These are phyloP conservation scores for Amblyteles armatorius DNA, from an alignment of 2,888 invertebrate species.

Conservation along the genomic window DNA sequence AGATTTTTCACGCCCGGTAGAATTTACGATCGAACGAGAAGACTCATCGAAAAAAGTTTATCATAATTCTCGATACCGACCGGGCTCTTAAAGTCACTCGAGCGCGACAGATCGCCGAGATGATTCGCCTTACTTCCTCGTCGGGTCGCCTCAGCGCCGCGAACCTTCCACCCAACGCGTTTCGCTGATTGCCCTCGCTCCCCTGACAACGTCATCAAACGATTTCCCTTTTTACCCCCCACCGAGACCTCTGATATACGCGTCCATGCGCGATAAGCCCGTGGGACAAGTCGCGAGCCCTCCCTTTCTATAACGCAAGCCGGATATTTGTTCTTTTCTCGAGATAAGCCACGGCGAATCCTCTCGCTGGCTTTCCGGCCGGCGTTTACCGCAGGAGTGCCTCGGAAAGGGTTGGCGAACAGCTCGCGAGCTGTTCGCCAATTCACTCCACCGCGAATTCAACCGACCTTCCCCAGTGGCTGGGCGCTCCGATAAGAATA, in stretches of 20 bases:
- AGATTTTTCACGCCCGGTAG: not conserved
- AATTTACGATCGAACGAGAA: not conserved
- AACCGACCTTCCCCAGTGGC: constrained; percentile 59
- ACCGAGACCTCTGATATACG: not conserved
- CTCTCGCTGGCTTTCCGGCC: constrained; percentile 29
- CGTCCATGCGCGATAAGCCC: not conserved
- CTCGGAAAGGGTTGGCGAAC: constrained; percentile 48
- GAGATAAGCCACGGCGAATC: constrained; percentile 59
- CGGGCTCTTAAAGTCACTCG: not conserved
- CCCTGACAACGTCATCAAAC: constrained; percentile 35
- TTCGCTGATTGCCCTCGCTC: not conserved
- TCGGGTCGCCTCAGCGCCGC: not conserved
- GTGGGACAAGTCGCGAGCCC: constrained; percentile 28
- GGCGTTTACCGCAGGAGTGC: constrained; percentile 17
- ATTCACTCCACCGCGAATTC: constrained; percentile 47
- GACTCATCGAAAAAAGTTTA: not conserved
- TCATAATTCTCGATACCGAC: not conserved
- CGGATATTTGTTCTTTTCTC: constrained; percentile 62
- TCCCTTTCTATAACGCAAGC: constrained; percentile 31
- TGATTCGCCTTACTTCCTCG: not conserved
- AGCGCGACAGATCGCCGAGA: constrained; percentile 1
- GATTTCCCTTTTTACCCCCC: constrained; percentile 11
- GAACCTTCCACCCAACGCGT: not conserved
- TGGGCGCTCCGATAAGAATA: constrained; percentile 78
- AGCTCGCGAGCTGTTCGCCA: constrained; percentile 42